Evolutionary conservation across 2,113 vertebrate genomes (phyloP).

Genomic region (Leucoraja erinaceus): DNA sequence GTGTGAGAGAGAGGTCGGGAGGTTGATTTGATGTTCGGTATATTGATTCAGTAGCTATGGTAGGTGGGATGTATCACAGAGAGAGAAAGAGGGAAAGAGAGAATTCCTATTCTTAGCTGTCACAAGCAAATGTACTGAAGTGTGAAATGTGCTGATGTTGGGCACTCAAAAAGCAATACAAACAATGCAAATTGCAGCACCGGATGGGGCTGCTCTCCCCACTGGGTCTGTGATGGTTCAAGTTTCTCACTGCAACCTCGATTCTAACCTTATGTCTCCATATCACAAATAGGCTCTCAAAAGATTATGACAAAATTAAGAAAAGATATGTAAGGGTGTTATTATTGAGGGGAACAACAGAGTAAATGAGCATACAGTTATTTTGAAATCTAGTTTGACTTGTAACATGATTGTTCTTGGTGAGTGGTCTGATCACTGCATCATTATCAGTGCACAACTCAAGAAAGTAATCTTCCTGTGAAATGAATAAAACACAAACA

Average conservation of each 20-base stretch:
- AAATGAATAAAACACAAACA: neutral
- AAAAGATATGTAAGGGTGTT: neutral
- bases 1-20: no score
- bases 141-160: neutral
- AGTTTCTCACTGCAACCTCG: neutral
- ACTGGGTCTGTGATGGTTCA: neutral
- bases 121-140: neutral
- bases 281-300: neutral
- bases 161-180: neutral
- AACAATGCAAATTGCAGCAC: neutral
- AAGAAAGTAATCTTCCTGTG: neutral
- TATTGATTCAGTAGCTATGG: neutral
- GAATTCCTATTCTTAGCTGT: neutral
- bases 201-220: neutral
- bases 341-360: neutral
- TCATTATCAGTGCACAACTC: neutral
- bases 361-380: neutral
- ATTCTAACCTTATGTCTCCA: neutral
- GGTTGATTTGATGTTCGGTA: neutral
- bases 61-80: rapidly evolving
- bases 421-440: neutral
- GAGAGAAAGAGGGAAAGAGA: neutral
- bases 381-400: neutral
- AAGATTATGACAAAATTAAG: neutral
- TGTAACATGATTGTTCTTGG: neutral